Conservation (phyloP, 1,140 invertebrate species). For the Lepidostoma basale region DNA sequence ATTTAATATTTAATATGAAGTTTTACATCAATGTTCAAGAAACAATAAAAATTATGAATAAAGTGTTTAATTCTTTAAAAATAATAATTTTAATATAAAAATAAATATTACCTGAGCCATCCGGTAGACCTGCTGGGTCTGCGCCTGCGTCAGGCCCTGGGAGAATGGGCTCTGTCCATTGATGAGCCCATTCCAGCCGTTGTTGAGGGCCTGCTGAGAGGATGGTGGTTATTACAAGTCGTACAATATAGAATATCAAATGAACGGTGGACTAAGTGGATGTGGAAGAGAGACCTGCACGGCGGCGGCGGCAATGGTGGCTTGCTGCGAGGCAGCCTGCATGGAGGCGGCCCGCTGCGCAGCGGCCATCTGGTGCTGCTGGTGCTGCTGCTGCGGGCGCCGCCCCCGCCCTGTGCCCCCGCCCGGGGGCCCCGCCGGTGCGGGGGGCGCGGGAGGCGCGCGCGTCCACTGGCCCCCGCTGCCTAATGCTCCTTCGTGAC, state of each 20-base stretch:
- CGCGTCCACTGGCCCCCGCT: conserved; percentile 56
- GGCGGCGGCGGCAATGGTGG: conserved; percentile 48
- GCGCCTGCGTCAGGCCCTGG: conserved; percentile 52
- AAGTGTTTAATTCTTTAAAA: neutral
- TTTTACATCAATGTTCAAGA: too few species aligned
- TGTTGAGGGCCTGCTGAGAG: conserved; percentile 50
- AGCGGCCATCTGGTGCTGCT: conserved; percentile 34
- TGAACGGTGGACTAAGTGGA: neutral
- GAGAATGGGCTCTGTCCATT: conserved; percentile 46
- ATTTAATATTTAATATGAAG: too few species aligned
- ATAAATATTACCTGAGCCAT: conserved; percentile 52
- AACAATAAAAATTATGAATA: too few species aligned
- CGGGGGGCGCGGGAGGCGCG: conserved; percentile 56
- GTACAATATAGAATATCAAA: neutral
- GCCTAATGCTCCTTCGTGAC: conserved; percentile 50
- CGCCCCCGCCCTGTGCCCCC: conserved; percentile 45
- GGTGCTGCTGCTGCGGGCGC: conserved; percentile 46
- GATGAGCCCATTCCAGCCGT: conserved; percentile 51
- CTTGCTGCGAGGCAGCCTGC: conserved; percentile 49
- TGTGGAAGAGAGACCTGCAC: conserved; percentile 46
- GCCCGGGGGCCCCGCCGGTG: conserved; percentile 43
- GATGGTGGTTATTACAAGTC: neutral
- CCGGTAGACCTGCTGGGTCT: conserved; percentile 57
- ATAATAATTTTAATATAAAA: neutral
- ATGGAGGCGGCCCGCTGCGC: conserved; percentile 50